A percentile compares a stretch with the other conserved stretches of the same genome.
Conservation (phyloP, 2,888 invertebrate species). For the Drosophila limbata region DNA sequence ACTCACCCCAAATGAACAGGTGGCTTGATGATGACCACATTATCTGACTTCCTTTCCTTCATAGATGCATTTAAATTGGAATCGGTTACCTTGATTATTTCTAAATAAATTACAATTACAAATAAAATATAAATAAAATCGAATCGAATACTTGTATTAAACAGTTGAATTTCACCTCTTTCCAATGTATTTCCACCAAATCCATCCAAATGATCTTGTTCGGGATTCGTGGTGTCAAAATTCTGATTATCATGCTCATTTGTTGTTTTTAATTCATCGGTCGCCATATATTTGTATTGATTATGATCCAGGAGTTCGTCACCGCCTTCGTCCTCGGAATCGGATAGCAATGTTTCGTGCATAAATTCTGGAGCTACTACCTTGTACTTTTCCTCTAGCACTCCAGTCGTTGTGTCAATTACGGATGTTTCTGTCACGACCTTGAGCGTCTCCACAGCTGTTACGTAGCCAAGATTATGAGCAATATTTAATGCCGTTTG, state of each 20-base stretch:
- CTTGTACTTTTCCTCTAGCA: slow-evolving; percentile 96
- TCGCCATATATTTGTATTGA: slow-evolving; percentile 92
- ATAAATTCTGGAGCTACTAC: slow-evolving; percentile 99
- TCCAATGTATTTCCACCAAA: slow-evolving; percentile 37
- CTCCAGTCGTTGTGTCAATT: slow-evolving; percentile 87
- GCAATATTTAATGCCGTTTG: slow-evolving; percentile 99
- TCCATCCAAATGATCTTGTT: slow-evolving; percentile 86
- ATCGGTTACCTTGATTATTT: slow-evolving; percentile 18
- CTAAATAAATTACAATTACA: slow-evolving; percentile 9
- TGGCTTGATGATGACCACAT: slow-evolving; percentile 88
- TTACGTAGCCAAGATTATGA: slow-evolving; percentile 98
- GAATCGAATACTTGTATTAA: neutral
- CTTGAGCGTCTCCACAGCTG: slow-evolving; percentile 98
- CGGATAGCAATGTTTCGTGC: slow-evolving; percentile 99
- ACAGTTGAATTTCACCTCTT: slow-evolving; percentile 42
- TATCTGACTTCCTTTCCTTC: slow-evolving; percentile 86
- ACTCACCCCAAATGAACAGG: slow-evolving; percentile 89
- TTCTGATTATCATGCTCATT: slow-evolving; percentile 90
- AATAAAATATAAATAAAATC: too few species aligned
- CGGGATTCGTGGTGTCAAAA: slow-evolving; percentile 88
- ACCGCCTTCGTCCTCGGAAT: slow-evolving; percentile 99
- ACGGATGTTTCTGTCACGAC: slow-evolving; percentile 93
- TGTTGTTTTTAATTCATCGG: slow-evolving; percentile 91
- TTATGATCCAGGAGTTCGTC: slow-evolving; percentile 87
- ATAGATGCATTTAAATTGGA: slow-evolving; percentile 65